Evolutionary conservation across 92 coral and sea anemone genomes (phyloP).

Genomic region (Umimayanthus chanpuru): DNA sequence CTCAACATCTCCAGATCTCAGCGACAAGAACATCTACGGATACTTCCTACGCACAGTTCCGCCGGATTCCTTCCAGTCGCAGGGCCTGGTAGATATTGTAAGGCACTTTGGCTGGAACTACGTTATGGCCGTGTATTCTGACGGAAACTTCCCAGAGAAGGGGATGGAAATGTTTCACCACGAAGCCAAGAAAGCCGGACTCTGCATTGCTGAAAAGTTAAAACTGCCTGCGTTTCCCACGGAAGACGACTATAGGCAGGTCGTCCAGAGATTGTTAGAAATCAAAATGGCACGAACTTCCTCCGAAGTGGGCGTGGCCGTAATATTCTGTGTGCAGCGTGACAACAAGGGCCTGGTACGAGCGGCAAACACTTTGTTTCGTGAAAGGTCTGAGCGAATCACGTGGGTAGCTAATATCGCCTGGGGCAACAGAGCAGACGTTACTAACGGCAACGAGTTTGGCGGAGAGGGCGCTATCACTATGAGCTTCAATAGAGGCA

Average conservation of each 20-base stretch:
- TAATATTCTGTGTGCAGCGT: constrained; percentile 49
- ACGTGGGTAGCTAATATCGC: constrained; percentile 50
- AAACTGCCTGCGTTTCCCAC: constrained; percentile 39
- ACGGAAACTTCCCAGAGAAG: constrained; percentile 37
- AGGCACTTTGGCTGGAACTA: constrained; percentile 52
- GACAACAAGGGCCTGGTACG: constrained; percentile 48
- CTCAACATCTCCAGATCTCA: constrained; percentile 83
- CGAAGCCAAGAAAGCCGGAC: constrained; percentile 31
- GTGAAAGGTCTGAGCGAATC: constrained; percentile 21
- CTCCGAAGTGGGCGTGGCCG: constrained; percentile 44
- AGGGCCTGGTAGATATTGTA: constrained; percentile 78
- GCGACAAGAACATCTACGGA: constrained; percentile 88
- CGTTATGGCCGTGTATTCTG: constrained; percentile 47
- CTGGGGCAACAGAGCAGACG: constrained; percentile 39
- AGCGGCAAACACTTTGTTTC: constrained; percentile 32
- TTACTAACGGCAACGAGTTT: constrained; percentile 1
- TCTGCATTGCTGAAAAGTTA: constrained; percentile 45
- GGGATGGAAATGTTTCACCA: constrained; percentile 44
- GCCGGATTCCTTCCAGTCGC: constrained; percentile 91
- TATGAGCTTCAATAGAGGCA: constrained; percentile 11
- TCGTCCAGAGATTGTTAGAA: constrained; percentile 11
- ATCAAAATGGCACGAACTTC: neutral
- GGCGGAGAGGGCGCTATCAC: constrained; percentile 35
- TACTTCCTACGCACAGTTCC: constrained; percentile 92
- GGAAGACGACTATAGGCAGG: constrained; percentile 21